A percentile compares a stretch with the other conserved stretches of the same genome.
phyloP scores from a whole-genome alignment of 2,797 vertebrate species.

The Phrynocephalus forsythii region DNA sequence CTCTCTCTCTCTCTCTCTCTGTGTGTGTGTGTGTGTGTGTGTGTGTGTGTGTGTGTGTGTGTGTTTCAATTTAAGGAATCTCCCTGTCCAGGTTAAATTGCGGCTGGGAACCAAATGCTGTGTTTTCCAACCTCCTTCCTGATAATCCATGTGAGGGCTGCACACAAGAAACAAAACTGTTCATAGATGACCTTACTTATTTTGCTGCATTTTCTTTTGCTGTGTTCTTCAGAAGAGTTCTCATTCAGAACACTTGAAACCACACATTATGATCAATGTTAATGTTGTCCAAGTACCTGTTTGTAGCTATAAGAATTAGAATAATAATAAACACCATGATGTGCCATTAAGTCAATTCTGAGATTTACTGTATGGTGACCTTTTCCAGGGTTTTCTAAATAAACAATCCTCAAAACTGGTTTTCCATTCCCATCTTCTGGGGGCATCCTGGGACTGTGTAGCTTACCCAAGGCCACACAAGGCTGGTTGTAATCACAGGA shows the following conservation, averaged over 20 bases:
- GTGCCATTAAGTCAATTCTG: too few species aligned
- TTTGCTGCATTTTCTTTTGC: not conserved
- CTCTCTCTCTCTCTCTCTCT: too few species aligned
- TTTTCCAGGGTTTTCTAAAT: too few species aligned
- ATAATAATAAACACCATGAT: not conserved
- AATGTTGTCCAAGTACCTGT: not conserved
- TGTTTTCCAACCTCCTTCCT: not conserved
- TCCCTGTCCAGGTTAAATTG: too few species aligned
- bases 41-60: not conserved
- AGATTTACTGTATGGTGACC: too few species aligned
- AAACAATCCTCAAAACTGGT: too few species aligned
- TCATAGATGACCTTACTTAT: not conserved
- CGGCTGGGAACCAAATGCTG: not conserved
- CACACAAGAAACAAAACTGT: not conserved
- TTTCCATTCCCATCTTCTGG: too few species aligned
- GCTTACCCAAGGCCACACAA: too few species aligned
- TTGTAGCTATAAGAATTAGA: constrained; percentile 3
- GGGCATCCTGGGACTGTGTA: too few species aligned
- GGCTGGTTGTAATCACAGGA: too few species aligned
- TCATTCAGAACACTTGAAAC: not conserved
- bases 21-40: too few species aligned
- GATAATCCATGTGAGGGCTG: not conserved
- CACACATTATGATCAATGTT: not conserved
- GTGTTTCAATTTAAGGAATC: not conserved
- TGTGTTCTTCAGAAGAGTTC: too few species aligned